Base-by-base conservation (phyloP, 2,113 vertebrate species). In the Microtus montanus region DNA sequence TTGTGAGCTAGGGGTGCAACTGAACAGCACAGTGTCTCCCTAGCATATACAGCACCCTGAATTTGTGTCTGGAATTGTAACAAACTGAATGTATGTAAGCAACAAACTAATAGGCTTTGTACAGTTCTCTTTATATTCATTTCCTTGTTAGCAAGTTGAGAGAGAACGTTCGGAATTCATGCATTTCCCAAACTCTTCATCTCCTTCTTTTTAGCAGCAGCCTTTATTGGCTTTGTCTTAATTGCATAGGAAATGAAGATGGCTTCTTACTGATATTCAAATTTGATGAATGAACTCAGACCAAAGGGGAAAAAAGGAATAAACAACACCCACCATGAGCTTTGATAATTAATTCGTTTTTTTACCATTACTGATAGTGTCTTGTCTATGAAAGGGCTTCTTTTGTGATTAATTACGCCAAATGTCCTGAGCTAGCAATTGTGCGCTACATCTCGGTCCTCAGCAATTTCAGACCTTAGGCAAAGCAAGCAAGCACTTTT, bases 221-320 rank as follows among this genome's bases (percentile, higher is more conserved):
- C 3, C 17, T 91, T 5, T 74, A 68, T 49, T 68, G 73, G 15
- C 82, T 96, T 92, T 75, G 33, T 89, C 86, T 79, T 74, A 92
- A 79, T 68, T 94, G 7, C 38, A 61, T 61, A 4, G 20, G n/a
- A 90, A 79, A 6, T 73, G 22, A 92, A 85, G 82, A 88, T 85
- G 44, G 20, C 93, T 82, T 94, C 19, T 12, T 90, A 85, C 49
- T 71, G n/a, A 24, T 71, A 66, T 91, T 90, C 90, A 90, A 88
- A 85, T 38, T 66, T 95, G 58, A 83, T 91, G 7, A 74, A 88
- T 90, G 35, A 82, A 33, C 28, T 63, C 49, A 73, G 24, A 6
- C 35, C 6, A n/a, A 47, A 66, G 12, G 26, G 9, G 7, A 30
- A 47, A 28, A 24, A 3, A 63, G 35, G 68, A 71, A 61, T 2